Evolutionary conservation across 2,888 invertebrate genomes (phyloP), one percentile per base, ranked within the genome.

Genomic region (Temnothorax ravouxi): DNA sequence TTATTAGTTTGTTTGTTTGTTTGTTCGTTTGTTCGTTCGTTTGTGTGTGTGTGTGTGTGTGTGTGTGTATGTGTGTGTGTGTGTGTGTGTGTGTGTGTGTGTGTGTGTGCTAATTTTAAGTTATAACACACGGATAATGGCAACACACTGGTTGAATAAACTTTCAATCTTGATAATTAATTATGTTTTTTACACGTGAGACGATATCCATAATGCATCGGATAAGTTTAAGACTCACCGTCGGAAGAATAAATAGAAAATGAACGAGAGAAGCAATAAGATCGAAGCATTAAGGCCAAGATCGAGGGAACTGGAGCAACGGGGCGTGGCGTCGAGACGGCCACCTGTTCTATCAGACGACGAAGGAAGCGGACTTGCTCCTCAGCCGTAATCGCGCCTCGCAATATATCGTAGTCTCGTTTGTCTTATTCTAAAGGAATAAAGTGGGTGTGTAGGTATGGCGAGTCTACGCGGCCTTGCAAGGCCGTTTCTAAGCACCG

Each of bases 221-320:
- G 47, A 54, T 15, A 13, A 13, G 34, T n/a, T 67, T 11, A 15
- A 76, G 38, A 47, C 50, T 38, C 62, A 38, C 34, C 50, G 66
- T 18, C 25, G 54, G 13, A 38, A 52, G 80, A 64, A 79, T 8
- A 61, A 29, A 52, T 15, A 52, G 59, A 82, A 61, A 67, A 61
- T 34, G n/a, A 79, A 13, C 34, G 25, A 77, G 25, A 64, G 34
- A 52, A 61, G 71, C 59, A 82, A 71, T 67, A 84, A 80, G 64
- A 62, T 71, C 38, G 47, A 5, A 64, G 34, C 59, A 80, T 59
- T 71, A 84, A 59, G 25, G 11, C 18, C 84, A 79, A 81, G 88
- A 89, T 86, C 85, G 74, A 79, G 88, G 84, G 85, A 92, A 92
- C 86, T 92, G 86, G 92, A 90, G 85, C 89, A 90, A 8, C 84